A percentile compares a stretch with the other conserved stretches of the same genome.
Conservation (phyloP, 1,140 invertebrate genomes). For the Streblospio benedicti region DNA sequence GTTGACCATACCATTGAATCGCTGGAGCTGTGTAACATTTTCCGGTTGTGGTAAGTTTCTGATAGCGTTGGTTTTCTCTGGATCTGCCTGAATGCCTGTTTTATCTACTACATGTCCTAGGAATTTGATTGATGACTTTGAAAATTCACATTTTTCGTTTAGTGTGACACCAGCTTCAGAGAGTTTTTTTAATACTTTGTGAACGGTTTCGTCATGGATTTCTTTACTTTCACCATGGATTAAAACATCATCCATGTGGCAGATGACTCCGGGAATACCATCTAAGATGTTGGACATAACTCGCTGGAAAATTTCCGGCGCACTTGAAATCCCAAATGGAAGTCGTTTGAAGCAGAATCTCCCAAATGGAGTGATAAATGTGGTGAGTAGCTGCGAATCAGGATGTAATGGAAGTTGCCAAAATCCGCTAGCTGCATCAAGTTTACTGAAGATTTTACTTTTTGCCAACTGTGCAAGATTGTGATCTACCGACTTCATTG, state of each 20-base stretch:
- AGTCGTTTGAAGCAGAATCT: conserved; percentile 20
- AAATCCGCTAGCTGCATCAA: conserved; percentile 22
- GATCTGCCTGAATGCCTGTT: conserved; percentile 16
- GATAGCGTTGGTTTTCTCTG: conserved; percentile 31
- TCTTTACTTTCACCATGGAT: conserved; percentile 1
- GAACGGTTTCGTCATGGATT: conserved; percentile 2
- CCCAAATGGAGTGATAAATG: conserved; percentile 23
- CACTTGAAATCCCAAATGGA: conserved; percentile 18
- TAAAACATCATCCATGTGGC: conserved; percentile 16
- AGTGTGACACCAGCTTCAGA: background rate
- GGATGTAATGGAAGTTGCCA: conserved; percentile 22
- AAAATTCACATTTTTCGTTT: conserved; percentile 8
- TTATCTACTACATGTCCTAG: background rate
- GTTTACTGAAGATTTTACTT: conserved; percentile 13
- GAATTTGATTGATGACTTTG: background rate
- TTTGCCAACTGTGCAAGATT: background rate
- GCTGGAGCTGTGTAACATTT: conserved; percentile 19
- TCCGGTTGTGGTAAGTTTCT: conserved; percentile 10
- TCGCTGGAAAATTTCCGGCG: conserved; percentile 20
- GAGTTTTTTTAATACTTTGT: conserved; percentile 7
- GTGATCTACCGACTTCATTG: conserved; percentile 6
- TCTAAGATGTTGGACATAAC: conserved; percentile 7
- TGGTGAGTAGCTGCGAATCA: conserved; percentile 20
- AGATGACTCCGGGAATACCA: conserved; percentile 10
- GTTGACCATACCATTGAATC: conserved; percentile 24